Percentiles rank a stretch among this genome's conserved stretches.
phyloP scores from a whole-genome alignment of 2,888 invertebrate genomes.

The Eumerus sabulonum region DNA sequence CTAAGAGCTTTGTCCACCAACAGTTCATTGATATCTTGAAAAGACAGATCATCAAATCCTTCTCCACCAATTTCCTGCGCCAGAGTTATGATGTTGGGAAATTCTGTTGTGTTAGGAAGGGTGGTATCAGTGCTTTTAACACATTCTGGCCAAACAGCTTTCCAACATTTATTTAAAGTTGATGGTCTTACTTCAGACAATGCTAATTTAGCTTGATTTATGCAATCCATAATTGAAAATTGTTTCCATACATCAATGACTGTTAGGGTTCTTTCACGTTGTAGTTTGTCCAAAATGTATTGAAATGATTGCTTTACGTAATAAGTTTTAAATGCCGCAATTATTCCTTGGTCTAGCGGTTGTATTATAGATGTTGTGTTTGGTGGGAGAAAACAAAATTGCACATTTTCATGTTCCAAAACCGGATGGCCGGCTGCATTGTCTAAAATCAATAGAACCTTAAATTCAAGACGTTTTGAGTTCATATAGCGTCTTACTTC shows the following conservation, averaged over 20 bases:
- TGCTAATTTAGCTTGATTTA: conserved; percentile 1
- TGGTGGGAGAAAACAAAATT: background rate
- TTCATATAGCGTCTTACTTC: background rate
- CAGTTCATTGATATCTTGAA: background rate
- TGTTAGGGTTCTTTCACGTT: background rate
- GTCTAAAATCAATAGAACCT: background rate
- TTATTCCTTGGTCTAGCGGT: background rate
- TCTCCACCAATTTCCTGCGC: background rate
- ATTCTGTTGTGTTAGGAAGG: no score
- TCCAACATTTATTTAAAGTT: background rate
- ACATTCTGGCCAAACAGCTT: background rate
- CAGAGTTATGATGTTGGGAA: background rate
- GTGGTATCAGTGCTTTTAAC: background rate
- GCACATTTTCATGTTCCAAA: background rate
- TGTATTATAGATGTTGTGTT: background rate
- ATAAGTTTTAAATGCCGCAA: background rate
- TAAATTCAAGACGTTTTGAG: background rate
- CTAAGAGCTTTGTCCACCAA: no score
- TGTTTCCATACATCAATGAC: background rate
- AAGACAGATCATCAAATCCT: background rate
- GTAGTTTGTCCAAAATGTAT: background rate
- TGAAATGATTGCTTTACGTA: background rate
- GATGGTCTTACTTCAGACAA: background rate
- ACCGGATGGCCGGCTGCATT: background rate
- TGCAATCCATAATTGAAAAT: background rate